Evolutionary conservation across 2,797 vertebrate genomes (phyloP), one percentile per base, ranked within the genome.

Genomic region (Sardinella longiceps): DNA sequence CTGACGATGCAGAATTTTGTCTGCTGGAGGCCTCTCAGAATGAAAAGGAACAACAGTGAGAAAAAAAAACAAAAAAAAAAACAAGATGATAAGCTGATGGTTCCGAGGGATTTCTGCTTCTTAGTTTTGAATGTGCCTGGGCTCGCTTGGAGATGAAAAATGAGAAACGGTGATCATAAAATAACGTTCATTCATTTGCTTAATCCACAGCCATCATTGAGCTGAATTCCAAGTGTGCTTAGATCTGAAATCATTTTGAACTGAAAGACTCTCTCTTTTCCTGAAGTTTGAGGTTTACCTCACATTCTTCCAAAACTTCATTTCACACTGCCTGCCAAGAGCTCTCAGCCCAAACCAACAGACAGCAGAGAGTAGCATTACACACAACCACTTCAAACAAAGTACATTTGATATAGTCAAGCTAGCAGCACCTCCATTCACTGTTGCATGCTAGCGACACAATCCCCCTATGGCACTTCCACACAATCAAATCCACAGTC

Each of bases 221-320:
- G 89, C 92, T 93, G 89, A 93, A 93, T 94, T 94, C 92, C 82
- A 43, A 43, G 81, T 87, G 83, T 90, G 86, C 92, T 93, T 93
- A 92, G 89, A 74, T 37, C 12, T 66, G 25, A 66, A 66, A 66
- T 12, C n/a, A 11, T 11, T n/a, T 25, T 25, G 28, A 66, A 30
- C 30, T 66, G 25, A 66, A 28, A 66, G 60, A 30, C 11, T 9
- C 11, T 30, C 9, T 66, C 25, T 30, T 70, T 70, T 70, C 51
- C 51, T 56, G 53, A 56, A 56, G 20, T 56, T 18, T 53, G 51
- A 53, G 51, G 51, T 63, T 11, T 28, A 70, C 4, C 12, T 14
- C 14, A 70, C 33, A 30, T 70, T 74, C 25, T 5, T 66, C 28
- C 1, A 33, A 66, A 66, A 30, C 30, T 14, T 66, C 12, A 30